Evolutionary conservation across 1,140 invertebrate genomes (phyloP).

Genomic region (Heterodera carotae): DNA sequence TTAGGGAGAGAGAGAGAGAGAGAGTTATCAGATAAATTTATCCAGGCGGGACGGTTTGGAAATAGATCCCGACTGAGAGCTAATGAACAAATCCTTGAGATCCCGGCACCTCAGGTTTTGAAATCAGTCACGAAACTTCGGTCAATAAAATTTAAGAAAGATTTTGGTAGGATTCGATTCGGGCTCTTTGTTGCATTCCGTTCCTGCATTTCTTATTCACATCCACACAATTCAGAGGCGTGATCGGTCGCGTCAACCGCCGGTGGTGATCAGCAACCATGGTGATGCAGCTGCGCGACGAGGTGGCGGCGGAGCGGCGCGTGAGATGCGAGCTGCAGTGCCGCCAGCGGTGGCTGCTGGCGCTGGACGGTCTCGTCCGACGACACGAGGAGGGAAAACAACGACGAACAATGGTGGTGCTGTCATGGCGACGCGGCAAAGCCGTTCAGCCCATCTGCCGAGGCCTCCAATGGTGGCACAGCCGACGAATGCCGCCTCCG

Average conservation of each 20-base stretch:
- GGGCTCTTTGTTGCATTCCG: too few relatives aligned
- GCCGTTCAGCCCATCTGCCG: background rate
- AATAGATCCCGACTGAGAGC: too few relatives aligned
- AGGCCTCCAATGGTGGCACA: background rate
- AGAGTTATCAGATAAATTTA: too few relatives aligned
- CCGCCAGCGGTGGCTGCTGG: constrained; percentile 20
- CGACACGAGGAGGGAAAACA: background rate
- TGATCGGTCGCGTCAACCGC: background rate
- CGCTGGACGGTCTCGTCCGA: background rate
- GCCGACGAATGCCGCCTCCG: constrained; percentile 1
- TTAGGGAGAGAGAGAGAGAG: too few relatives aligned
- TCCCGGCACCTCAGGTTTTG: too few relatives aligned
- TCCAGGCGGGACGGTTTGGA: too few relatives aligned
- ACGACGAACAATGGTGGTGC: background rate
- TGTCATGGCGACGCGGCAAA: background rate
- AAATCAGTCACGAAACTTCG: too few relatives aligned
- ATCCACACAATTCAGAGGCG: background rate
- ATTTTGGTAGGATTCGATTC: too few relatives aligned
- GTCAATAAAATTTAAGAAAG: too few relatives aligned
- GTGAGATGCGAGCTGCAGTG: background rate
- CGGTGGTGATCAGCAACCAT: background rate
- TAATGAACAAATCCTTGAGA: too few relatives aligned
- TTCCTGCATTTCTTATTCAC: background rate
- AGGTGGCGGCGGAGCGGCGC: constrained; percentile 1
- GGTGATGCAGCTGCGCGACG: constrained; percentile 2